Evolutionary conservation across 2,113 vertebrate genomes (phyloP).

Genomic region (Protomyctophum bolini): DNA sequence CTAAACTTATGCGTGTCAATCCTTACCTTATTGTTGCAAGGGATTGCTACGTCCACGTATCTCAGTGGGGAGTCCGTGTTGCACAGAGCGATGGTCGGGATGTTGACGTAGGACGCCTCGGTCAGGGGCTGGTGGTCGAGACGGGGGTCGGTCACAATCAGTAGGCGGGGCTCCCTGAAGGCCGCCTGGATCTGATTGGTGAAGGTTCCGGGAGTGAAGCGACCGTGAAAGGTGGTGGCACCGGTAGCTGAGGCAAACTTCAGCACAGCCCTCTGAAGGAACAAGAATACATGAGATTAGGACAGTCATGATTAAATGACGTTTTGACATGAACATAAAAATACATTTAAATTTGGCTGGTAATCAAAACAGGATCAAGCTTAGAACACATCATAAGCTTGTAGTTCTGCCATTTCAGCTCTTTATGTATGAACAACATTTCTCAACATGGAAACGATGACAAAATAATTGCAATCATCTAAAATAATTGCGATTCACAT

Average conservation of each 20-base stretch:
- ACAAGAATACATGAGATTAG: neutral
- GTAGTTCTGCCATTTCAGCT: no score
- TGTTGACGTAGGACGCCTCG: constrained; percentile 96
- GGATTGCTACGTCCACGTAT: constrained; percentile 96
- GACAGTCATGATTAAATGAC: no score
- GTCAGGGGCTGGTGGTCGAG: constrained; percentile 98
- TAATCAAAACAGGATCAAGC: no score
- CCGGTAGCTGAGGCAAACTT: constrained; percentile 96
- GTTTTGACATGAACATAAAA: no score
- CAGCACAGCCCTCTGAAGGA: constrained; percentile 88
- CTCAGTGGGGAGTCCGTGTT: constrained; percentile 96
- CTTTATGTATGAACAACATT: no score
- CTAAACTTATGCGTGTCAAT: no score
- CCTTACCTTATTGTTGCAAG: constrained; percentile 97
- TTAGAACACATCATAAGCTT: no score
- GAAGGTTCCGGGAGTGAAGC: constrained; percentile 98
- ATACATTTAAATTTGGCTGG: no score
- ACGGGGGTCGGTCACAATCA: constrained; percentile 95
- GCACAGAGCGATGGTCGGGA: constrained; percentile 96
- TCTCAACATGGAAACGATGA: no score
- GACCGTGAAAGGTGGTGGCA: constrained; percentile 94
- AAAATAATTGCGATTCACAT: no score
- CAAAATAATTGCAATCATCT: no score
- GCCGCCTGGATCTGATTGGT: constrained; percentile 99
- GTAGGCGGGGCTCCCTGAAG: constrained; percentile 93